Evolutionary conservation across 2,888 invertebrate species (phyloP), one percentile per base, ranked within the genome.

Genomic region (Drosophila lacicola): DNA sequence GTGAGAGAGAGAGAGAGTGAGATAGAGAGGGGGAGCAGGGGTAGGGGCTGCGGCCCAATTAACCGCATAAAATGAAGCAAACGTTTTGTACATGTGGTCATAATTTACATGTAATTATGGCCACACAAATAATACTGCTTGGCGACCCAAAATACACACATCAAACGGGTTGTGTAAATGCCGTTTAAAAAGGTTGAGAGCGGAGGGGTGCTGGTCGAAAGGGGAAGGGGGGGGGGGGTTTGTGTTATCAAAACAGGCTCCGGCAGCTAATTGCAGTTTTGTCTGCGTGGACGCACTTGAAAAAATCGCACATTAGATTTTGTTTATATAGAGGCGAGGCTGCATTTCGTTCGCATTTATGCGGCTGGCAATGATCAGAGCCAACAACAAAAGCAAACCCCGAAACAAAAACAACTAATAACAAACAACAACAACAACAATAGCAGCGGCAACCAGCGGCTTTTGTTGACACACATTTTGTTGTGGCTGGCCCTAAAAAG

Each of bases 381-480:
- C 33, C 55, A 61, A 29, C 41, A 58, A 36, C 50, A 61, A 51
- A 14, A 5, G 29, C 50, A 51, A 50, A 10, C 29, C n/a, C n/a
- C n/a, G n/a, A n/a, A n/a, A 14, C 44, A 17, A n/a, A 13, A 42
- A 37, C 21, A 46, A 37, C 25, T 34, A 36, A 19, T 25, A 21
- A 13, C 37, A n/a, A 34, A 29, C 17, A 67, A 17, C 10, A 17
- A 49, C 53, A 44, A 21, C 10, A 39, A 25, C 29, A 39, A 42
- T 8, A 58, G 11, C 10, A n/a, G 41, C 47, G 41, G 17, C 10
- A 39, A 25, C 14, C 13, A 45, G 19, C 47, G 46, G 74, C 53
- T 78, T 85, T 71, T 82, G 88, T 83, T 88, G 89, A 73, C 83
- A 88, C 65, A 83, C 72, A 83, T 83, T 88, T 79, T 64, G 70